Evolutionary conservation across 2,888 invertebrate species (phyloP).

Genomic region (Selenia dentaria): DNA sequence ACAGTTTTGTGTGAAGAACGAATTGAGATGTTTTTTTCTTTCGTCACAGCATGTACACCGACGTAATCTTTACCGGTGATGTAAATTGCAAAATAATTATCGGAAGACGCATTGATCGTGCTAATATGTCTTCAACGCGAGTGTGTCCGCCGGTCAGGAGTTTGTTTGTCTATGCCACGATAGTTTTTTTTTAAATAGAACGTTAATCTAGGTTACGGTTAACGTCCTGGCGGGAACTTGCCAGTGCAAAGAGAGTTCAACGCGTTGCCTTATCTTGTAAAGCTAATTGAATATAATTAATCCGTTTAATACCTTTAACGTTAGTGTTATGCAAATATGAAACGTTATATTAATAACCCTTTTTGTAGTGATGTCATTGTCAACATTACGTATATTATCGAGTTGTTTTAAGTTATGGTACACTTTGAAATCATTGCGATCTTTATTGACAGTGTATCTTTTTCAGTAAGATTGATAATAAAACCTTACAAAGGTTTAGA

Average conservation of each 20-base stretch:
- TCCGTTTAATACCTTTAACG: slow-evolving; percentile 9
- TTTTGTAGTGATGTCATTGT: not conserved
- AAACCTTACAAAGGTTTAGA: too few relatives aligned
- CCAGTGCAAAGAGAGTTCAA: slow-evolving; percentile 27
- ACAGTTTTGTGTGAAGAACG: slow-evolving; percentile 19
- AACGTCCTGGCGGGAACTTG: slow-evolving; percentile 36
- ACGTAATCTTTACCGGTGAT: slow-evolving; percentile 49
- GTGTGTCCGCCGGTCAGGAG: slow-evolving; percentile 29
- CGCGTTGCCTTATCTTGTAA: slow-evolving; percentile 16
- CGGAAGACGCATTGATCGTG: slow-evolving; percentile 50
- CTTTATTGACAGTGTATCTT: too few relatives aligned
- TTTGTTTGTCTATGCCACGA: slow-evolving; percentile 48
- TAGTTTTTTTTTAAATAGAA: slow-evolving; percentile 31
- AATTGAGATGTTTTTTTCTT: slow-evolving; percentile 29
- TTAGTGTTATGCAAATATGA: not conserved
- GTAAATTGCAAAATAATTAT: slow-evolving; percentile 76
- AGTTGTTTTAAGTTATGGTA: too few relatives aligned
- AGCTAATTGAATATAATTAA: slow-evolving; percentile 21
- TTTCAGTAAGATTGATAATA: too few relatives aligned
- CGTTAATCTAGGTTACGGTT: slow-evolving; percentile 33
- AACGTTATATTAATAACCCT: not conserved
- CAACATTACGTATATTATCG: too few relatives aligned
- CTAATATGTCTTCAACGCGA: slow-evolving; percentile 46
- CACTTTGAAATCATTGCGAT: too few relatives aligned
- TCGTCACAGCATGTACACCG: slow-evolving; percentile 11